These are phyloP conservation scores for Brenthis hecate DNA, from an alignment of 2,888 invertebrate species.

Conservation along the genomic window DNA sequence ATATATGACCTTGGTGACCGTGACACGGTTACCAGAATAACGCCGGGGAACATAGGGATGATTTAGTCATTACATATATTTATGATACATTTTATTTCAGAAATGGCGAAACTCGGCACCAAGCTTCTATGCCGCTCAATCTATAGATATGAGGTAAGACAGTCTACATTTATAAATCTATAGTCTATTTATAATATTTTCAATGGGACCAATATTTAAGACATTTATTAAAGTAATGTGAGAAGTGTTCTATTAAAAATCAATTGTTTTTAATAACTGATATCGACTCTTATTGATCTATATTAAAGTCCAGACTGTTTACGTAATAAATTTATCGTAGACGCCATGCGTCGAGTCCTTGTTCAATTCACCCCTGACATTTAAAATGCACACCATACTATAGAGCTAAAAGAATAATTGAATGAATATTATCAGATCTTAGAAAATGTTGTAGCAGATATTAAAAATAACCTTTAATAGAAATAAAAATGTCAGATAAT, in stretches of 20 bases:
- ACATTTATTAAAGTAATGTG: slow-evolving; percentile 33
- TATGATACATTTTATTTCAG: slow-evolving; percentile 56
- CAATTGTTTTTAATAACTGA: slow-evolving; percentile 67
- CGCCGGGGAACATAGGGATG: not conserved
- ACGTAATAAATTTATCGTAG: slow-evolving; percentile 45
- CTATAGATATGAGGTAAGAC: slow-evolving; percentile 72
- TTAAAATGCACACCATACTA: slow-evolving; percentile 43
- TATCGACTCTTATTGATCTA: slow-evolving; percentile 73
- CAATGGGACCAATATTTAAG: slow-evolving; percentile 16
- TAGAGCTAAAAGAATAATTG: slow-evolving; percentile 5
- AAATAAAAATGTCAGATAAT: not conserved
- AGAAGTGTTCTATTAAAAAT: slow-evolving; percentile 47
- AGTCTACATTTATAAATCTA: slow-evolving; percentile 1
- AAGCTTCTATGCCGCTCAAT: slow-evolving; percentile 73
- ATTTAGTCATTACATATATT: not conserved
- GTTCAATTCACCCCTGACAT: slow-evolving; percentile 65
- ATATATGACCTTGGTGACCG: slow-evolving; percentile 9
- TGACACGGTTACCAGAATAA: slow-evolving; percentile 13
- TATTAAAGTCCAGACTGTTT: slow-evolving; percentile 52
- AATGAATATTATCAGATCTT: not conserved
- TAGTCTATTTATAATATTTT: slow-evolving; percentile 14
- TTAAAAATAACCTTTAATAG: slow-evolving; percentile 4
- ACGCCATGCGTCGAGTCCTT: slow-evolving; percentile 55
- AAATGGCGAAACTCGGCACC: slow-evolving; percentile 78
- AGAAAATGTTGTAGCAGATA: too few relatives aligned